Conservation (phyloP, 2,113 vertebrate genomes). For the Pterocles burchelli region DNA sequence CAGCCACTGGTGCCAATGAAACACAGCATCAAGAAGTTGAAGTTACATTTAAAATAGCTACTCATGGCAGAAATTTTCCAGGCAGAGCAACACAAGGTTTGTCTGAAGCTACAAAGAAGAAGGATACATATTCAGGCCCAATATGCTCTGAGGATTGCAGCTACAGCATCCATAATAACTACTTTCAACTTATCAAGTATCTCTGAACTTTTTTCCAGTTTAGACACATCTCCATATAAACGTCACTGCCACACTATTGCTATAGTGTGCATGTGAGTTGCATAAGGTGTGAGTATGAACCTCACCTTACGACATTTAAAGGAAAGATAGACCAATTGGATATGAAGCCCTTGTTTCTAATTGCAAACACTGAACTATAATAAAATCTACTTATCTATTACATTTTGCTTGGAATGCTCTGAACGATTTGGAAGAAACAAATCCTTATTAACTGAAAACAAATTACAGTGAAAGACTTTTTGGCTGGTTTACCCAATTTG, state of each 20-base stretch:
- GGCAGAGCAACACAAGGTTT: not conserved
- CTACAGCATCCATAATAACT: not conserved
- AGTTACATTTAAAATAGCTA: not conserved
- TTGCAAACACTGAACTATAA: not conserved
- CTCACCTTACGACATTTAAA: not conserved
- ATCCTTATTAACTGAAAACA: not conserved
- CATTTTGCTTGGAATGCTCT: not conserved
- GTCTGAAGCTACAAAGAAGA: not conserved
- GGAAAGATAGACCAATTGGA: not conserved
- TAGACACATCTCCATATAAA: not conserved
- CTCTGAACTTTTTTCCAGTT: not conserved
- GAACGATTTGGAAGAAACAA: not conserved
- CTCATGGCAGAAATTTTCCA: not conserved
- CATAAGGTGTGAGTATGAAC: not conserved
- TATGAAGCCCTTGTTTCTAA: not conserved
- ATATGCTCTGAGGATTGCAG: not conserved
- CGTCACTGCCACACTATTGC: not conserved
- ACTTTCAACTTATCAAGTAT: not conserved
- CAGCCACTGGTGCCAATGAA: not conserved
- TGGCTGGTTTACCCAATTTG: not conserved
- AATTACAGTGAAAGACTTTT: not conserved
- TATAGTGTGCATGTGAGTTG: not conserved
- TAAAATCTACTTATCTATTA: not conserved
- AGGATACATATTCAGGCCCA: not conserved
- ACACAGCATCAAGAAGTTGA: not conserved